Evolutionary conservation across 1,140 invertebrate species (phyloP), one percentile per base, ranked within the genome.

Genomic region (Globodera ellingtonae): DNA sequence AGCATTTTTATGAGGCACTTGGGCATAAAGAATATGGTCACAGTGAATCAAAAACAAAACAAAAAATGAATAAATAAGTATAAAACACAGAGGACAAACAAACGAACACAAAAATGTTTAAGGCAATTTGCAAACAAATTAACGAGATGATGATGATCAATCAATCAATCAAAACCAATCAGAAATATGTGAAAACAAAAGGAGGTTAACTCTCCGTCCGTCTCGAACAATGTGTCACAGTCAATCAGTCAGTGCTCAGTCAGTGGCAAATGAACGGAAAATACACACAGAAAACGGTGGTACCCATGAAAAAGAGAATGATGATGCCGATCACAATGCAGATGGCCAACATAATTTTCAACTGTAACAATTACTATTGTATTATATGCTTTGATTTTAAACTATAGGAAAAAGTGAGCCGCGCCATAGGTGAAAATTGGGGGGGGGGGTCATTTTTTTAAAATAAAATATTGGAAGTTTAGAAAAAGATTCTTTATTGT

Each of bases 231-330:
- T n/a, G 56, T 21, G n/a, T 6, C 18, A 35, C 59, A 70, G 66
- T 77, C 13, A 24, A 7, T 70, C 44, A 50, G 46, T 24, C 24
- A 24, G 24, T 24, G 24, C 21, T 69, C 48, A 67, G 72, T 80
- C 44, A 83, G 56, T 79, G 80, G 69, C 83, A 84, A 77, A 86
- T 62, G 50, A 85, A 74, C 69, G 83, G 84, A 10, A 84, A 72
- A 65, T 85, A 85, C 52, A 86, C 67, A 67, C 84, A 85, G 75
- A 85, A 86, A 48, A 78, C 70, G 18, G 85, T 72, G 46, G 47
- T 75, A 21, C 82, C 65, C 44, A 85, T 15, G 18, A 84, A 47
- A 52, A 85, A 74, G 10, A 85, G 47, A 66, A 85, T 15, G 13
- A 85, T 66, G 52, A 85, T 81, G n/a, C 59, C 35, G 48, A 85